A percentile compares a stretch with the other conserved stretches of the same genome.
These are phyloP conservation scores for Macrotus californicus DNA, from an alignment of 2,113 vertebrate genomes.

Conservation along the genomic window DNA sequence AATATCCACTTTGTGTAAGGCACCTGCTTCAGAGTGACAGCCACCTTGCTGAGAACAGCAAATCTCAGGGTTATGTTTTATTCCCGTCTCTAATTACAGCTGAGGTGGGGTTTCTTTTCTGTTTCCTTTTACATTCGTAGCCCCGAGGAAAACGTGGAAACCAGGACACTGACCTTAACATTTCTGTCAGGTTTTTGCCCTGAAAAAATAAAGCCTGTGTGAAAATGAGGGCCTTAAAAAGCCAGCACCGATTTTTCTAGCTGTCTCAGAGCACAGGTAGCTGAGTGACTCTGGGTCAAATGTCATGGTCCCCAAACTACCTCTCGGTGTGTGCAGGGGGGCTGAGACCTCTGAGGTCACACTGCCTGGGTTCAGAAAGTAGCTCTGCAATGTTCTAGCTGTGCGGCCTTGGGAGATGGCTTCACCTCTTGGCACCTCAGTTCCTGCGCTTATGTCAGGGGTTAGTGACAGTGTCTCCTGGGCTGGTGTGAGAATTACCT, in stretches of 20 bases:
- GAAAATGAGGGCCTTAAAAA: not conserved
- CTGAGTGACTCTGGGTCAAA: not conserved
- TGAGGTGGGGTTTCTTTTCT: not conserved
- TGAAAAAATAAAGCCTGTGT: not conserved
- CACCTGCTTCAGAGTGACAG: not conserved
- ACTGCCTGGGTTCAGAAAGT: not conserved
- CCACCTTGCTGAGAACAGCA: slow-evolving; percentile 42
- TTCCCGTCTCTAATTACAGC: slow-evolving; percentile 4
- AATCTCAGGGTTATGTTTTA: not conserved
- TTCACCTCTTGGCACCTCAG: not conserved
- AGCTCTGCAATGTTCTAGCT: not conserved
- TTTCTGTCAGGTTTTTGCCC: not conserved
- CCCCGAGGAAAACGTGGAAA: not conserved
- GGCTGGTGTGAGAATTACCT: not conserved
- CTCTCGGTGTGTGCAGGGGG: not conserved
- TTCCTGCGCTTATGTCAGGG: no score
- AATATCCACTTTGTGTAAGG: not conserved
- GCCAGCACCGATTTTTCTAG: not conserved
- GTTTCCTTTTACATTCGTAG: not conserved
- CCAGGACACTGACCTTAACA: not conserved
- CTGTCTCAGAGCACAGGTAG: not conserved
- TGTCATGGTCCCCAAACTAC: not conserved
- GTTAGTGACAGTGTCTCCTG: accelerated
- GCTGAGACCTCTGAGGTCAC: not conserved
- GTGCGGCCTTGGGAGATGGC: not conserved